A percentile compares a stretch with the other conserved stretches of the same genome.
phyloP scores from a whole-genome alignment of 2,888 invertebrate species.

The Scrobipalpa atriplicella region DNA sequence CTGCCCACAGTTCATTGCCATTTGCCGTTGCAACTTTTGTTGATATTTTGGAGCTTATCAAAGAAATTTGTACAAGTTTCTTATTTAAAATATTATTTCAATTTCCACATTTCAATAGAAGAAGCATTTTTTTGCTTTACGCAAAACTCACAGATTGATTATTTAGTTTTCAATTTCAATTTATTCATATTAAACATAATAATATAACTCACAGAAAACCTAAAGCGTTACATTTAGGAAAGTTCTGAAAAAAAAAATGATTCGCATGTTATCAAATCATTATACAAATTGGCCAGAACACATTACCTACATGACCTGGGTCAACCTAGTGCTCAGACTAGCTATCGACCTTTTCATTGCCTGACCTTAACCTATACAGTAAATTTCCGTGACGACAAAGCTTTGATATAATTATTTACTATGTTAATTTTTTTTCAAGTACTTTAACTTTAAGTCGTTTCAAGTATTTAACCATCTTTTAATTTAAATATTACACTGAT shows the following conservation, averaged over 20 bases:
- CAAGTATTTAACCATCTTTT: no score
- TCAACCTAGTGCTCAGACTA: neutral
- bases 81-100: neutral
- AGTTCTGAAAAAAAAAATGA: no score
- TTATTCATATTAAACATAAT: no score
- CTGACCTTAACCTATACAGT: conserved; percentile 1
- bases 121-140: no score
- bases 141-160: no score
- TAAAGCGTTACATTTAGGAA: no score
- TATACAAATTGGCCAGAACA: neutral
- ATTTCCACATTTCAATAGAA: no score
- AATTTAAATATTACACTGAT: no score
- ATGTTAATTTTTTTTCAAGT: neutral
- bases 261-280: no score
- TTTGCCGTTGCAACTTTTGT: neutral
- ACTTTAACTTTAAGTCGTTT: no score
- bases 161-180: no score
- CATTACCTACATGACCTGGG: conserved; percentile 6
- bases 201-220: no score
- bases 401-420: neutral
- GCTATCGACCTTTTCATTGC: conserved; percentile 1
- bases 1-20: neutral
- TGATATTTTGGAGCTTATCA: neutral
- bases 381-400: neutral
- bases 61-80: neutral